Evolutionary conservation across 2,113 vertebrate genomes (phyloP).

Genomic region (Corythoichthys haematopterus): DNA sequence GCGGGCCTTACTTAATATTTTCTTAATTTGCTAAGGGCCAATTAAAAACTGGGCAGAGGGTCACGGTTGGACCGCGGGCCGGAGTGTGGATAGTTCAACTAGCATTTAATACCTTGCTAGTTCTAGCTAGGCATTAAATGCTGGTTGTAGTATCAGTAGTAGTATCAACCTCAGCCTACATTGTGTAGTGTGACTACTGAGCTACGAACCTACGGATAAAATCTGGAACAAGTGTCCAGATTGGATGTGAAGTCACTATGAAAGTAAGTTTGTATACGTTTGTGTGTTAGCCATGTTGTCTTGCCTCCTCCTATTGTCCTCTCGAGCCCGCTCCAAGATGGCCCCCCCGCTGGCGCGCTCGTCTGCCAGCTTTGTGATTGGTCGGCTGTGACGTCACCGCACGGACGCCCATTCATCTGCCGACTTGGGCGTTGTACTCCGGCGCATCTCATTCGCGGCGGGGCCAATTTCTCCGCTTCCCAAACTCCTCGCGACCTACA

Average conservation of each 20-base stretch:
- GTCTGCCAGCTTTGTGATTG: constrained; percentile 80
- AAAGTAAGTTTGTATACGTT: constrained; percentile 29
- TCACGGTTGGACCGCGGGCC: no score
- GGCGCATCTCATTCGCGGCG: constrained; percentile 96
- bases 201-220: no score
- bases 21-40: no score
- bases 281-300: constrained; percentile 58
- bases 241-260: not conserved
- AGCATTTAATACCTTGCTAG: no score
- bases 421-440: constrained; percentile 97
- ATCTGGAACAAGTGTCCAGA: not conserved
- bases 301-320: constrained; percentile 65
- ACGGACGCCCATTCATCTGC: constrained; percentile 89
- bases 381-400: constrained; percentile 83
- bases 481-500: no score
- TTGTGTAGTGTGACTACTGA: no score
- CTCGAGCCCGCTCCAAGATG: constrained; percentile 35
- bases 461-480: constrained; percentile 97
- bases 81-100: no score
- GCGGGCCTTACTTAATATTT: no score
- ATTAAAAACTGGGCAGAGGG: no score
- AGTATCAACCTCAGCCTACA: no score
- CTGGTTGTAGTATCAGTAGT: no score
- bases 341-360: constrained; percentile 46
- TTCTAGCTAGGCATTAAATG: no score